Conservation (phyloP, 2,113 vertebrate genomes). For the Rhegmatorhina hoffmannsi region DNA sequence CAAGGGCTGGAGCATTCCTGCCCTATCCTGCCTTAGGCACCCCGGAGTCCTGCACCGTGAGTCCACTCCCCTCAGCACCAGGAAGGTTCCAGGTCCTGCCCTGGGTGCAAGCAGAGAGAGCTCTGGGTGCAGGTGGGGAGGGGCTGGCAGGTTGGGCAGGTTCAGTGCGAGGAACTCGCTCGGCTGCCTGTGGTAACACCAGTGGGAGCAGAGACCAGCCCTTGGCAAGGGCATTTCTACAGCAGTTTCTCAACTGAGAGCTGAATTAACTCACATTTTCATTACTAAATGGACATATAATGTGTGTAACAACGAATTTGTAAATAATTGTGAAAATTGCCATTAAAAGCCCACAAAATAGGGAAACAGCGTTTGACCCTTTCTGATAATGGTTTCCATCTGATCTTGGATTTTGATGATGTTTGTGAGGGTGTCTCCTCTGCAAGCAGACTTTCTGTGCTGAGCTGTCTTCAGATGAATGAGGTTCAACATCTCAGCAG, state of each 20-base stretch:
- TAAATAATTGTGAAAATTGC: conserved; percentile 31
- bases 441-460: rapidly evolving
- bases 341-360: conserved; percentile 40
- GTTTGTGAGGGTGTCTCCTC: not conserved
- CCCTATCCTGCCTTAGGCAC: not conserved
- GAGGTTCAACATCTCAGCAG: not conserved
- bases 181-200: not conserved
- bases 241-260: not conserved
- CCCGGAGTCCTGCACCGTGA: rapidly evolving
- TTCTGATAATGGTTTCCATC: not conserved
- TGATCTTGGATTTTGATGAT: not conserved
- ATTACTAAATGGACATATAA: not conserved
- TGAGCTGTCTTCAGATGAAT: not conserved
- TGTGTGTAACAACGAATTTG: not conserved
- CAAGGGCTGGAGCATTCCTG: rapidly evolving
- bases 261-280: not conserved
- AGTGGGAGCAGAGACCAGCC: not conserved
- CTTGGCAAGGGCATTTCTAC: not conserved
- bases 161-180: not conserved
- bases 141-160: not conserved
- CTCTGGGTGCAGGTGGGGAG: not conserved
- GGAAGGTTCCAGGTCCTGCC: not conserved
- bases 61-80: not conserved
- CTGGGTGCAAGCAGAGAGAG: not conserved
- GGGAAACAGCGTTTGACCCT: not conserved